These are phyloP conservation scores for Drosophila pegasa DNA, from an alignment of 2,888 invertebrate genomes.

Conservation along the genomic window DNA sequence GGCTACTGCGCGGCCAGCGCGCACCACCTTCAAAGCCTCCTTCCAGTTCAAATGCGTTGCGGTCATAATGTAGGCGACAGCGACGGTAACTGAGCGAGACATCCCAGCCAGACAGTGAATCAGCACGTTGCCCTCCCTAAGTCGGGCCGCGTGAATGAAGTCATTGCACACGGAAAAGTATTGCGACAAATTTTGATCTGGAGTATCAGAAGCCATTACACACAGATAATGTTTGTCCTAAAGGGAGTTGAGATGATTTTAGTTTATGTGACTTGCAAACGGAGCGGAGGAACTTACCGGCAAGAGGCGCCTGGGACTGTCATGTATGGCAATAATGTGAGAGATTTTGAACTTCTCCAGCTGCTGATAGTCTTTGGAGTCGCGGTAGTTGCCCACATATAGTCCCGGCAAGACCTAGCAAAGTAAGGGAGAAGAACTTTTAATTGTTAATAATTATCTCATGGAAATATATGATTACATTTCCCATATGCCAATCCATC, in stretches of 20 bases:
- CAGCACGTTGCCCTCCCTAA: constrained; percentile 95
- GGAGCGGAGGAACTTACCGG: constrained; percentile 87
- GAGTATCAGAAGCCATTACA: constrained; percentile 97
- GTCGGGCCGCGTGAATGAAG: constrained; percentile 96
- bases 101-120: constrained; percentile 99
- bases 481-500: constrained; percentile 81
- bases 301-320: constrained; percentile 94
- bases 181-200: constrained; percentile 96
- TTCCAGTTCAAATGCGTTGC: constrained; percentile 95
- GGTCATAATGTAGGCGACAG: constrained; percentile 98
- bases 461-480: constrained; percentile 41
- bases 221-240: constrained; percentile 98
- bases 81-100: constrained; percentile 98
- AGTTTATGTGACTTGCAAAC: not conserved
- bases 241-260: constrained; percentile 43
- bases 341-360: constrained; percentile 95
- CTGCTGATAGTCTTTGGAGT: constrained; percentile 96
- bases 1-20: constrained; percentile 95
- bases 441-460: not conserved
- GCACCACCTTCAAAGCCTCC: constrained; percentile 96
- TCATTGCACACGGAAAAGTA: constrained; percentile 97
- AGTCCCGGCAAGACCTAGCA: constrained; percentile 95
- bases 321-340: constrained; percentile 97
- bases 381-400: constrained; percentile 97
- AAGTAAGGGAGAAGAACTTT: constrained; percentile 2